These are phyloP conservation scores for Agrotis exclamationis DNA, from an alignment of 2,888 invertebrate genomes.

Conservation along the genomic window DNA sequence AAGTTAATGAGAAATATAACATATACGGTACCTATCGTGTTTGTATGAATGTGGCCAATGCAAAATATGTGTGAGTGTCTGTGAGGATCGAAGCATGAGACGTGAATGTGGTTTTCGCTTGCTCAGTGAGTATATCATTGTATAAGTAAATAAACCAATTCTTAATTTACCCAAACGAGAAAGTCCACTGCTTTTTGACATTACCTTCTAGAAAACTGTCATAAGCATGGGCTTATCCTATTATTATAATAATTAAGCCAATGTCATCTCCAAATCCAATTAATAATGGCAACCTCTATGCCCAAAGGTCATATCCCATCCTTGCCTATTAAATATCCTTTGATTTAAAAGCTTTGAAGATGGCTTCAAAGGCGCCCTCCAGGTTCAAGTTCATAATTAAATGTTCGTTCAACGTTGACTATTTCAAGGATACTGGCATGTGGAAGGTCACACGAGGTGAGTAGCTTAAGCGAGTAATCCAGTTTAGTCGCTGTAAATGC, in stretches of 20 bases:
- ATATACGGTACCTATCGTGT: neutral
- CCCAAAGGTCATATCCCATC: neutral
- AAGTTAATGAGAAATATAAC: neutral
- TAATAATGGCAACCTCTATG: conserved; percentile 2
- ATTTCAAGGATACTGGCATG: neutral
- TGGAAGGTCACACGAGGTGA: neutral
- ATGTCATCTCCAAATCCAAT: conserved; percentile 16
- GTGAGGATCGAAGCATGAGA: neutral
- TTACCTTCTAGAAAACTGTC: neutral
- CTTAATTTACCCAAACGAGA: neutral
- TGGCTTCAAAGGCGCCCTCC: conserved; percentile 13
- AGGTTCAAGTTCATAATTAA: conserved; percentile 4
- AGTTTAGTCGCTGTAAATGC: neutral
- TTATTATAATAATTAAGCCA: too few species aligned
- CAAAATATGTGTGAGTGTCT: neutral
- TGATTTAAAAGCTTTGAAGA: conserved; percentile 13
- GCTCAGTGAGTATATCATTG: neutral
- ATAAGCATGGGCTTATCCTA: too few species aligned
- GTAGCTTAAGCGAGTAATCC: neutral
- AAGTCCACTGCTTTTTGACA: neutral
- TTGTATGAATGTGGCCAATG: neutral
- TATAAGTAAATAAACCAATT: neutral
- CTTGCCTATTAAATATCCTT: neutral
- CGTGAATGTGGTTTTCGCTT: neutral
- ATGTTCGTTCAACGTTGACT: neutral